These are phyloP conservation scores for Sylvilagus floridanus DNA, from an alignment of 2,797 vertebrate species.

Conservation along the genomic window DNA sequence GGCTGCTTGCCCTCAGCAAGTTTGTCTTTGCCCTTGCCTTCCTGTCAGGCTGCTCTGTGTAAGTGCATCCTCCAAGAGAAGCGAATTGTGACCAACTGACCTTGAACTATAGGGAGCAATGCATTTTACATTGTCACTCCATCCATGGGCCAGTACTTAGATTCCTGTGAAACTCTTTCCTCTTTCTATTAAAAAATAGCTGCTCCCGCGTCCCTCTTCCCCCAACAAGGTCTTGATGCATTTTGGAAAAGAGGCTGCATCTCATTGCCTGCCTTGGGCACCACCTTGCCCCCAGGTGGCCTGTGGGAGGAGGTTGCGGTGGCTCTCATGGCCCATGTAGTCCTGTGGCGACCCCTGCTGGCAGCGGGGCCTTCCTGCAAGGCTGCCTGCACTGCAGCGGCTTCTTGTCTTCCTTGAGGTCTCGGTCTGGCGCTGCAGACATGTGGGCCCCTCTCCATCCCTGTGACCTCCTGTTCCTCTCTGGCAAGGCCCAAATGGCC, in stretches of 20 bases:
- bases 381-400: fast-evolving
- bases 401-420: too few relatives aligned
- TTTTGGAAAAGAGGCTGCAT: background rate
- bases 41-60: background rate
- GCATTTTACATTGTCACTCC: background rate
- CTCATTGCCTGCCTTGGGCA: background rate
- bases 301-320: background rate
- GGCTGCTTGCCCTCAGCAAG: background rate
- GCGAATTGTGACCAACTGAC: background rate
- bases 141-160: background rate
- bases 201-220: fast-evolving
- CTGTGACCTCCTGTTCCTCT: background rate
- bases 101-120: background rate
- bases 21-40: background rate
- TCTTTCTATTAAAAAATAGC: background rate
- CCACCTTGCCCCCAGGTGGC: too few relatives aligned
- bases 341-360: conserved; percentile 65
- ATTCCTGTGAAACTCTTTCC: background rate
- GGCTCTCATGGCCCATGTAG: background rate
- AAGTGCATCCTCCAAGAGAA: background rate
- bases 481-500: background rate
- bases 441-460: background rate
- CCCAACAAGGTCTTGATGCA: background rate
- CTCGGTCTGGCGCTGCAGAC: too few relatives aligned
- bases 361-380: conserved; percentile 36